These are phyloP conservation scores for Danionella dracula DNA, from an alignment of 2,797 vertebrate genomes.

Conservation along the genomic window DNA sequence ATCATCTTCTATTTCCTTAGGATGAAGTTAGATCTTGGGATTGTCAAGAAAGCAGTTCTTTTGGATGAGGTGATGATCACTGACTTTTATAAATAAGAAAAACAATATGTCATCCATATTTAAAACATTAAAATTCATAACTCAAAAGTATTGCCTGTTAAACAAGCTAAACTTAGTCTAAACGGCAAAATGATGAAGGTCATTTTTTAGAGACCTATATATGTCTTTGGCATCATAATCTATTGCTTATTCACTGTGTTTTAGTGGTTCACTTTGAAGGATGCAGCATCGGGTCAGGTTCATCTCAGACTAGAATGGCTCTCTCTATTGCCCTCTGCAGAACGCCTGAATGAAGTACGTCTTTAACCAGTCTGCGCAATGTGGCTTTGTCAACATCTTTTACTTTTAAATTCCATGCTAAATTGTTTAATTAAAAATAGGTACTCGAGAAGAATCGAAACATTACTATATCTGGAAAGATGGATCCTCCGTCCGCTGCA, in stretches of 20 bases:
- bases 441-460: conserved; percentile 81
- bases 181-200: no score
- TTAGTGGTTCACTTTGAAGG: conserved; percentile 86
- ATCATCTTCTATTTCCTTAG: no score
- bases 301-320: conserved; percentile 90
- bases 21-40: conserved; percentile 84
- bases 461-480: conserved; percentile 63
- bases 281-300: conserved; percentile 77
- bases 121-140: no score
- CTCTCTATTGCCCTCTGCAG: conserved; percentile 76
- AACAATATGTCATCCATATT: no score
- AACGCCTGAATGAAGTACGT: conserved; percentile 80
- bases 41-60: conserved; percentile 77
- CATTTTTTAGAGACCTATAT: no score
- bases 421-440: conserved; percentile 53
- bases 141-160: no score
- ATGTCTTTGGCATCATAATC: conserved; percentile 29
- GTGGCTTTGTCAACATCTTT: background rate
- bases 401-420: background rate
- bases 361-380: background rate
- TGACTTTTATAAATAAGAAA: no score
- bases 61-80: conserved; percentile 87
- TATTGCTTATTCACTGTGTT: conserved; percentile 21
- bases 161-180: no score
- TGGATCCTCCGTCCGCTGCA: conserved; percentile 81